Evolutionary conservation across 2,797 vertebrate species (phyloP), one percentile per base, ranked within the genome.

Genomic region (Geotrypetes seraphini): DNA sequence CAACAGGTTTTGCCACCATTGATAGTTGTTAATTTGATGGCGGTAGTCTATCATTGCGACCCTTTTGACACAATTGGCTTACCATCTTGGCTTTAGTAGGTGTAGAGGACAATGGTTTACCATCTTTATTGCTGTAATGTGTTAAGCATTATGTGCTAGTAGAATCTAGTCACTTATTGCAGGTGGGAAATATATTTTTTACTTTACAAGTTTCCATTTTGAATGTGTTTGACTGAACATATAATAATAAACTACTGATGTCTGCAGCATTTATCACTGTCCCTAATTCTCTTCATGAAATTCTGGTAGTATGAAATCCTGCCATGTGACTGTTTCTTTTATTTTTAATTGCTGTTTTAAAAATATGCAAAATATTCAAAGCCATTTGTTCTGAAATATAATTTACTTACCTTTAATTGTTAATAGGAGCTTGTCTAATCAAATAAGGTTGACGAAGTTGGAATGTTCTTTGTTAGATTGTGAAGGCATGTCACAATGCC

Each of bases 211-310:
- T 91, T 87, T 84, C 74, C 79, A 85, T 88, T 88, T 86, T 91
- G 83, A 90, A 90, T 93, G 90, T 96, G 88, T 94, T 85, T 90
- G 84, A 88, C 78, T 88, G 85, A 91, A 88, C 85, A 86, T 87
- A 89, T 83, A 81, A 44, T 60, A 85, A 96, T 93, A 95, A 96
- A 96, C 88, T 94, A 94, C 91, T 93, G 90, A 94, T 92, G 88
- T 92, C 85, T 90, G 85, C 86, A 88, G 79, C 73, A 77, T 75
- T 84, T 69, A 83, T 57, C 70, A 62, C 56, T 59, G 80, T 84
- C 66, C 80, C 55, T 67, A 66, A 55, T 75, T 68, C 57, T 72
- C 66, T 79, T 53, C 68, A 9, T 27, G 4, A 15, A n/a, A n/a
- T n/a, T n/a, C n/a, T n/a, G n/a, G n/a, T n/a, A n/a, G n/a, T n/a